A percentile compares a stretch with the other conserved stretches of the same genome.
Evolutionary conservation across 2,888 invertebrate species (phyloP).

Genomic region (Chrysodeixis includens): DNA sequence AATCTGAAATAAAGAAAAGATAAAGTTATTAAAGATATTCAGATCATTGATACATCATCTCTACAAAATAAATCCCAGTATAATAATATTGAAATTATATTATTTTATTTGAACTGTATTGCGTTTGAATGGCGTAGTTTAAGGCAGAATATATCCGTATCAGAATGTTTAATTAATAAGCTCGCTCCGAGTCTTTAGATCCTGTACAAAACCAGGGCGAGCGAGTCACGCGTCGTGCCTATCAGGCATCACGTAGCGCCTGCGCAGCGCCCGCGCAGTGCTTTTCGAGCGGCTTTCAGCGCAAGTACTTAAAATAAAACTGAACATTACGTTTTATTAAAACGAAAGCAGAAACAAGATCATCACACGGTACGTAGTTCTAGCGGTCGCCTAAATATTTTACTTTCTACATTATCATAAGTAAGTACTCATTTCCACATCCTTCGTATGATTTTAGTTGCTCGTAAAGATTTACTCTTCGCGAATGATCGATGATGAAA

Average conservation of each 20-base stretch:
- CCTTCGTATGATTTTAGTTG: slow-evolving; percentile 45
- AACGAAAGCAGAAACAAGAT: slow-evolving; percentile 63
- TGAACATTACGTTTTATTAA: slow-evolving; percentile 56
- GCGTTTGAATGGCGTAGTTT: slow-evolving; percentile 42
- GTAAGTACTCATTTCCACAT: slow-evolving; percentile 50
- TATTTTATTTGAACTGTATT: slow-evolving; percentile 24
- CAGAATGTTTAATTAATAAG: slow-evolving; percentile 81
- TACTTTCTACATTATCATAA: slow-evolving; percentile 63
- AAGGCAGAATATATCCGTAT: slow-evolving; percentile 62
- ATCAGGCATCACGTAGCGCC: slow-evolving; percentile 73
- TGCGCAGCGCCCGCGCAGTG: slow-evolving; percentile 40
- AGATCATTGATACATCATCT: slow-evolving; percentile 1
- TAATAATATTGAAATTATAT: slow-evolving; percentile 12
- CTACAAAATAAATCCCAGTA: neutral
- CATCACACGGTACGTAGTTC: slow-evolving; percentile 62
- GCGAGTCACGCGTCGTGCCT: slow-evolving; percentile 83
- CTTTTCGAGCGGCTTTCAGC: slow-evolving; percentile 42
- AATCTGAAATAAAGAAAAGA: slow-evolving; percentile 76
- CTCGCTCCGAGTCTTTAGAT: slow-evolving; percentile 75
- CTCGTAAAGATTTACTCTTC: slow-evolving; percentile 35
- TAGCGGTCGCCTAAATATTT: slow-evolving; percentile 59
- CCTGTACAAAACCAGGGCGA: slow-evolving; percentile 86
- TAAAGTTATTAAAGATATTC: slow-evolving; percentile 27
- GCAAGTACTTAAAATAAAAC: slow-evolving; percentile 54
- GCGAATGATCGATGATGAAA: slow-evolving; percentile 40